Percentiles rank a stretch among this genome's conserved stretches.
Evolutionary conservation across 2,797 vertebrate species (phyloP).

Genomic region (Platyrinchus mystaceus): DNA sequence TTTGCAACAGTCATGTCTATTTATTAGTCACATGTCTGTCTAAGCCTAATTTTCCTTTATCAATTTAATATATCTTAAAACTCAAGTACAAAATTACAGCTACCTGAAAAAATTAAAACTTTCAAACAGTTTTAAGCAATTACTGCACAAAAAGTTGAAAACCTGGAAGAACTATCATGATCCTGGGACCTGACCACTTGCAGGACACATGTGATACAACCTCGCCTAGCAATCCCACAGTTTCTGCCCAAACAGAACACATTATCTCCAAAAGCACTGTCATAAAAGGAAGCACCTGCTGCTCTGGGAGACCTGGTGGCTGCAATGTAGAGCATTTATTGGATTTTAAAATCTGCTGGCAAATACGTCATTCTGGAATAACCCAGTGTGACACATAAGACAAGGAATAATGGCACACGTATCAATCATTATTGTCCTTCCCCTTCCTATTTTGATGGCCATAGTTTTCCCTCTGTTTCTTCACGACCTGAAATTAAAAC

Average conservation of each 20-base stretch:
- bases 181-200: not conserved
- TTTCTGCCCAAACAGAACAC: not conserved
- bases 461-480: not conserved
- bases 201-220: rapidly evolving
- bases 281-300: not conserved
- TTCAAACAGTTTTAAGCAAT: not conserved
- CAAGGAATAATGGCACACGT: not conserved
- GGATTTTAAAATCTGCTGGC: not conserved
- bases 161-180: not conserved
- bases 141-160: not conserved
- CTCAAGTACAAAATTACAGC: not conserved
- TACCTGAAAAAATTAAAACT: not conserved
- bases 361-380: not conserved
- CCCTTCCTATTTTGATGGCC: not conserved
- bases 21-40: not conserved
- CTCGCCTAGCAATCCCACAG: not conserved
- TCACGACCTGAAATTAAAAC: not conserved
- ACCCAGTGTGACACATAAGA: not conserved
- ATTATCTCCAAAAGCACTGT: not conserved
- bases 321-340: not conserved
- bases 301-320: not conserved
- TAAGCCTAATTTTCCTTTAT: not conserved
- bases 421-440: rapidly evolving
- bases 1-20: not conserved
- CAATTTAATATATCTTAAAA: not conserved